Percentiles rank a stretch among this genome's conserved stretches.
Evolutionary conservation across 2,113 vertebrate species (phyloP).

Genomic region (Eclectus roratus): DNA sequence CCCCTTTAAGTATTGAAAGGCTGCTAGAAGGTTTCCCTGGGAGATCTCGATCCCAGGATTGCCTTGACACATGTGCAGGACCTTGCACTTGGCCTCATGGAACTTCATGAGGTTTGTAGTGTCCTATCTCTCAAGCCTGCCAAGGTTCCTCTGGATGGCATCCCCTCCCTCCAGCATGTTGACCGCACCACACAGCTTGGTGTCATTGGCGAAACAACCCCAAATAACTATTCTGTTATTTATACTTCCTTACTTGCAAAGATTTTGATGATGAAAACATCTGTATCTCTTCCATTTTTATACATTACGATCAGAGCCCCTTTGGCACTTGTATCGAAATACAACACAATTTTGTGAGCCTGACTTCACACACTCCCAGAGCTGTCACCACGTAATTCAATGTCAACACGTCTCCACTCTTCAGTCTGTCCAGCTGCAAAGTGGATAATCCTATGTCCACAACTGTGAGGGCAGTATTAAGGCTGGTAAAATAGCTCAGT

Average conservation of each 20-base stretch:
- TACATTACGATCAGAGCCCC: neutral
- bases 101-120: neutral
- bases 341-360: neutral
- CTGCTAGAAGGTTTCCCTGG: neutral
- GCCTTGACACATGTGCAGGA: neutral
- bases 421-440: neutral
- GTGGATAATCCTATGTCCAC: neutral
- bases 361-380: neutral
- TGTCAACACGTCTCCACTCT: rapidly evolving
- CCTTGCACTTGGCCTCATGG: neutral
- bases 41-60: neutral
- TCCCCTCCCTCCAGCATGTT: neutral
- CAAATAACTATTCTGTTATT: neutral
- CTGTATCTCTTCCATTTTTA: neutral
- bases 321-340: neutral
- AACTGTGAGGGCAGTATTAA: neutral
- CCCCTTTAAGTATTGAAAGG: neutral
- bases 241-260: neutral
- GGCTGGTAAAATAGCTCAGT: neutral
- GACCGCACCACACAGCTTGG: neutral
- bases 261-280: neutral
- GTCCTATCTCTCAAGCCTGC: neutral
- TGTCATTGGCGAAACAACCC: neutral
- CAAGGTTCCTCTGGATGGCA: neutral
- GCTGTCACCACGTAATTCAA: neutral